Evolutionary conservation across 1,140 invertebrate species (phyloP).

Genomic region (Scaptomyza pallida): DNA sequence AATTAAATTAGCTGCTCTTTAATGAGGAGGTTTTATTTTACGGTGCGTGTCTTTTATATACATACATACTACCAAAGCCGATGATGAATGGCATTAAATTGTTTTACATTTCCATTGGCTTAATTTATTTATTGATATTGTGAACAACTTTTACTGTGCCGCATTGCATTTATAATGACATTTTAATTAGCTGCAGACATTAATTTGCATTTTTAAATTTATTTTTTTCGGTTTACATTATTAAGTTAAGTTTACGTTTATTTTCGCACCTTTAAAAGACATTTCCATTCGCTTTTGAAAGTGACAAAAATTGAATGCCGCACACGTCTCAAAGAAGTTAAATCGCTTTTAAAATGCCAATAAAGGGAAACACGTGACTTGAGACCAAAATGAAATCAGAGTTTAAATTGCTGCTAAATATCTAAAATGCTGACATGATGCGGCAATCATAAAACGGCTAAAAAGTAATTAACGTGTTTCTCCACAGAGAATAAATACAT

Average conservation of each 20-base stretch:
- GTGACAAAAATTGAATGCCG: slow-evolving; percentile 32
- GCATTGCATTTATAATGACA: slow-evolving; percentile 49
- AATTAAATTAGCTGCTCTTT: slow-evolving; percentile 48
- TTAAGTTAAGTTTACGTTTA: slow-evolving; percentile 3
- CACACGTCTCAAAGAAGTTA: slow-evolving; percentile 49
- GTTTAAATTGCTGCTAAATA: slow-evolving; percentile 27
- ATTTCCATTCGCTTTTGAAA: slow-evolving; percentile 26
- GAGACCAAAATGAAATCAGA: slow-evolving; percentile 31
- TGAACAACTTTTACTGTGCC: slow-evolving; percentile 14
- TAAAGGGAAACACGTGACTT: slow-evolving; percentile 67
- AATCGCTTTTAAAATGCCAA: slow-evolving; percentile 48
- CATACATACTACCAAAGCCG: too few relatives aligned
- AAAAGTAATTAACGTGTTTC: slow-evolving; percentile 62
- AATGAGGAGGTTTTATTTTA: slow-evolving; percentile 28
- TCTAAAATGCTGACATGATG: slow-evolving; percentile 34
- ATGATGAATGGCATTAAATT: slow-evolving; percentile 14
- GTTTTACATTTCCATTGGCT: slow-evolving; percentile 10
- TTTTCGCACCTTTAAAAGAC: slow-evolving; percentile 6
- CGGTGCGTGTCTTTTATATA: slow-evolving; percentile 8
- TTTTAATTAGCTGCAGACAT: slow-evolving; percentile 46
- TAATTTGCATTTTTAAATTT: slow-evolving; percentile 35
- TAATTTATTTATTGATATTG: slow-evolving; percentile 15
- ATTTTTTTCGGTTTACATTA: not conserved
- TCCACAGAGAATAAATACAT: too few relatives aligned
- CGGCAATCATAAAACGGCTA: slow-evolving; percentile 48